phyloP scores from a whole-genome alignment of 2,888 invertebrate species.

The Phrixothrix hirtus region DNA sequence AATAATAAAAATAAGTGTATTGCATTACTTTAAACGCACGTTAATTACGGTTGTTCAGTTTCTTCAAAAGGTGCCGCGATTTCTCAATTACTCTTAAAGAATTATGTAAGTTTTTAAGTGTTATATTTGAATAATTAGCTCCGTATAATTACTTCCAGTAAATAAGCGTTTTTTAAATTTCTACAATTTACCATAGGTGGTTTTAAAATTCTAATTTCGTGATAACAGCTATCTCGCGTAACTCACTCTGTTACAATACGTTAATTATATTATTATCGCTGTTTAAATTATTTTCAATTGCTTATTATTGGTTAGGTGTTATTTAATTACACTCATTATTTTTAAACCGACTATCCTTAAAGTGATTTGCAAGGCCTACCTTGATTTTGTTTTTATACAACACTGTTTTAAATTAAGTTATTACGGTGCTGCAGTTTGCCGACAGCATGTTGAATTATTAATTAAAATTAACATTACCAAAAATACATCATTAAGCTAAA shows the following conservation, averaged over 20 bases:
- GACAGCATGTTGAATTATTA: conserved; percentile 5
- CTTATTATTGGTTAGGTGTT: conserved; percentile 3
- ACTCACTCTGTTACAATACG: conserved; percentile 1
- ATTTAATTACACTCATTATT: conserved; percentile 12
- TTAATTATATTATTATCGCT: conserved; percentile 11
- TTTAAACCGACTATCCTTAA: conserved; percentile 6
- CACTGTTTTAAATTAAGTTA: conserved; percentile 3
- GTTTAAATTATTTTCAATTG: conserved; percentile 16
- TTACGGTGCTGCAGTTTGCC: not conserved
- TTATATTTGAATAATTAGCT: conserved; percentile 21
- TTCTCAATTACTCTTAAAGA: conserved; percentile 18
- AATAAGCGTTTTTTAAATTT: conserved; percentile 8
- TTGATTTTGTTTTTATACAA: conserved; percentile 3
- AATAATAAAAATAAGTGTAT: conserved; percentile 6
- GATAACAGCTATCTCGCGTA: too few species aligned
- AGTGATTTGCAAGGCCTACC: not conserved
- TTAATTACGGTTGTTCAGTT: conserved; percentile 14
- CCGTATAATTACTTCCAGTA: conserved; percentile 16
- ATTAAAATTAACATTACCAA: not conserved
- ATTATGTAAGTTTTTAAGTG: conserved; percentile 16
- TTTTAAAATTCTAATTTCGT: conserved; percentile 3
- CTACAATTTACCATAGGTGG: not conserved
- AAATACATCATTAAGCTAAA: not conserved
- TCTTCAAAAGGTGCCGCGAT: conserved; percentile 24
- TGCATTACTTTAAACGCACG: conserved; percentile 16